Evolutionary conservation across 2,888 invertebrate species (phyloP).

Genomic region (Oeneis ivallda): DNA sequence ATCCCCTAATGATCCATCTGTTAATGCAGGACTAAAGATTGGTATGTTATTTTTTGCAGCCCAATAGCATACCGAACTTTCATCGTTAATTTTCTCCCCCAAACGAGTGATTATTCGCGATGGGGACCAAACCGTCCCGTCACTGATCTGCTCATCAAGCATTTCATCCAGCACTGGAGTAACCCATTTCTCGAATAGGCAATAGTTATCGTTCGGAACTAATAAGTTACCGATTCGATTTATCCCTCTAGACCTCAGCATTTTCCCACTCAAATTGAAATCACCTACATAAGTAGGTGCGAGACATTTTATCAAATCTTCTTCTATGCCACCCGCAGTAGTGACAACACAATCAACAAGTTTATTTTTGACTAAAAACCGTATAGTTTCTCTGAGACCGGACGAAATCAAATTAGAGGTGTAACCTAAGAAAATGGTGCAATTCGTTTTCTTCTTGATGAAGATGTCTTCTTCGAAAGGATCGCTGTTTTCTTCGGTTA

Average conservation of each 20-base stretch:
- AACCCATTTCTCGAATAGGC: constrained; percentile 98
- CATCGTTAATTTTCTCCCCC: constrained; percentile 94
- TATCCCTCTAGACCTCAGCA: constrained; percentile 91
- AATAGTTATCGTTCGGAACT: constrained; percentile 99
- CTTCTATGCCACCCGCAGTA: constrained; percentile 98
- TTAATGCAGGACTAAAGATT: constrained; percentile 97
- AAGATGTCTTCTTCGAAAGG: constrained; percentile 89
- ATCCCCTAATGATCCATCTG: constrained; percentile 98
- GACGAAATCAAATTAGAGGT: constrained; percentile 99
- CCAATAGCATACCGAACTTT: constrained; percentile 98
- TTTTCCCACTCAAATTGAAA: constrained; percentile 90
- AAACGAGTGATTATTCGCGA: constrained; percentile 83
- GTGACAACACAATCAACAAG: constrained; percentile 98
- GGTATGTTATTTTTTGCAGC: constrained; percentile 98
- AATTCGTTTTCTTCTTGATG: constrained; percentile 88
- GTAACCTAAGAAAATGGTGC: constrained; percentile 98
- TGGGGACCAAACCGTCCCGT: constrained; percentile 93
- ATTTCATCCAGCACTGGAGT: constrained; percentile 96
- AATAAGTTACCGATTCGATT: constrained; percentile 94
- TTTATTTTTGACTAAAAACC: constrained; percentile 84
- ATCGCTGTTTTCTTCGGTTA: constrained; percentile 85
- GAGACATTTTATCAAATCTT: constrained; percentile 99
- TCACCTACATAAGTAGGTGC: constrained; percentile 97
- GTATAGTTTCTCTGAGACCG: constrained; percentile 94
- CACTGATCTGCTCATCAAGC: constrained; percentile 91